These are phyloP conservation scores for Cheilosia urbana DNA, from an alignment of 2,888 invertebrate species.

Conservation along the genomic window DNA sequence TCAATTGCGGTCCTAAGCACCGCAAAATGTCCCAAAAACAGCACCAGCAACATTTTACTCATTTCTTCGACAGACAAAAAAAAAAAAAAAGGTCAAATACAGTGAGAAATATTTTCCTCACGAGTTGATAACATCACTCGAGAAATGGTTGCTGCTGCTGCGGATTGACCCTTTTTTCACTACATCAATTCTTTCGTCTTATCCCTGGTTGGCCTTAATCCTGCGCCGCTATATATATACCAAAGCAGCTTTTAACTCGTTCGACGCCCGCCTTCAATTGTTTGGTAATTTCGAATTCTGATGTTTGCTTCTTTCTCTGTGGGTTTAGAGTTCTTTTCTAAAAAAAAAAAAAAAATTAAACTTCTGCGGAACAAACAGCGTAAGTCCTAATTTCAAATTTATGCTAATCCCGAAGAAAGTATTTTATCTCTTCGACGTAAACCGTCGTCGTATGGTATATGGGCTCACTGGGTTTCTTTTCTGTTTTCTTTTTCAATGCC, in stretches of 20 bases:
- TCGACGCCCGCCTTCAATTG: constrained; percentile 55
- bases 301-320: constrained; percentile 47
- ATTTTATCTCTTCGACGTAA: constrained; percentile 63
- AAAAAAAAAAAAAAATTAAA: constrained; percentile 11
- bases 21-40: constrained; percentile 16
- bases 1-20: constrained; percentile 54
- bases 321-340: neutral
- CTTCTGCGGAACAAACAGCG: constrained; percentile 44
- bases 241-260: constrained; percentile 11
- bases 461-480: neutral
- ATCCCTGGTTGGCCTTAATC: constrained; percentile 63
- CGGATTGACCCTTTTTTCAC: constrained; percentile 60
- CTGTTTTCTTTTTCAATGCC: constrained; percentile 22
- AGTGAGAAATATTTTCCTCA: constrained; percentile 34
- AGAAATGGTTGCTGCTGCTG: constrained; percentile 11
- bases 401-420: constrained; percentile 60
- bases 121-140: constrained; percentile 39
- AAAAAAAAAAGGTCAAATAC: constrained; percentile 30
- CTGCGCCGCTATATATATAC: neutral
- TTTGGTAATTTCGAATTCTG: constrained; percentile 70
- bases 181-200: constrained; percentile 23
- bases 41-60: neutral
- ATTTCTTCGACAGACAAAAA: neutral
- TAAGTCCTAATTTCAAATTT: constrained; percentile 71
- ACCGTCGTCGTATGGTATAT: neutral